phyloP scores from a whole-genome alignment of 2,888 invertebrate genomes.

The Agrypnus murinus region DNA sequence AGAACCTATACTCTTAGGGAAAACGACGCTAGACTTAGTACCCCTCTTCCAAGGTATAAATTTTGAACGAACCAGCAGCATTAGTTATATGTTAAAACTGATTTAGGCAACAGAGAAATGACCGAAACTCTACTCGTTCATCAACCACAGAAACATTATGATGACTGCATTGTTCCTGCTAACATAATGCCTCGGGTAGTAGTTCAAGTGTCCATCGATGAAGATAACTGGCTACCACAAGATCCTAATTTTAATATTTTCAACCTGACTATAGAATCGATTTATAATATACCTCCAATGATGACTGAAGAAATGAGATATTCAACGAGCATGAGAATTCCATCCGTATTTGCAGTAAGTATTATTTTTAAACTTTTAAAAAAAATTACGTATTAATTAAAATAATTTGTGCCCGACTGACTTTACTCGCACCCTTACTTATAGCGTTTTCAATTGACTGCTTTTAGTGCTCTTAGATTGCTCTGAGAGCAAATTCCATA shows the following conservation, averaged over 20 bases:
- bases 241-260: constrained; percentile 58
- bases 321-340: constrained; percentile 60
- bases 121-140: constrained; percentile 56
- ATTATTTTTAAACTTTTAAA: too few species aligned
- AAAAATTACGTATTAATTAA: too few species aligned
- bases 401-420: too few species aligned
- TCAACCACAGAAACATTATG: constrained; percentile 56
- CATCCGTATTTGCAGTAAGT: constrained; percentile 51
- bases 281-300: constrained; percentile 65
- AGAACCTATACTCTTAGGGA: constrained; percentile 52
- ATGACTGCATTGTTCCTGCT: constrained; percentile 61
- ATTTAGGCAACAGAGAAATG: constrained; percentile 51
- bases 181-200: constrained; percentile 63
- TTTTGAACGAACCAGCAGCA: constrained; percentile 6
- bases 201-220: constrained; percentile 59
- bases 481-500: too few species aligned
- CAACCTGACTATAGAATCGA: constrained; percentile 65
- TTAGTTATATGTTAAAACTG: background rate
- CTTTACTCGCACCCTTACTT: too few species aligned
- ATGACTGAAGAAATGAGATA: constrained; percentile 61
- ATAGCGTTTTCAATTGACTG: too few species aligned
- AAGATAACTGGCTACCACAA: constrained; percentile 52
- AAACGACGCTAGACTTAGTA: constrained; percentile 55
- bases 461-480: too few species aligned
- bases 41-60: constrained; percentile 57